Base-by-base conservation (phyloP, 2,797 vertebrate genomes). In the Danio kyathit region DNA sequence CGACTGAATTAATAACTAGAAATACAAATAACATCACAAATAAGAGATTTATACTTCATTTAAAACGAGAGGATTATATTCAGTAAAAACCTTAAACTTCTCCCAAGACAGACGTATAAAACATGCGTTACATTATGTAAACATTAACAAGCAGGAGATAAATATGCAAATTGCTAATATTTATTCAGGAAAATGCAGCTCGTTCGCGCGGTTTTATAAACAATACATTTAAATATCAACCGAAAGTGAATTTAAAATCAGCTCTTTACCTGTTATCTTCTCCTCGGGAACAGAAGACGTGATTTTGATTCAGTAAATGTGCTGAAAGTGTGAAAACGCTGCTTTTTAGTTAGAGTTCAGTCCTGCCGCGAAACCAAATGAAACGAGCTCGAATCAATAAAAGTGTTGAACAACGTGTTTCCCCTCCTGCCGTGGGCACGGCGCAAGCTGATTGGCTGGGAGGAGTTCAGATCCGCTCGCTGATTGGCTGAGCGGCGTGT, bases 361-460 rank as follows among this genome's bases (percentile, higher is more conserved):
- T 82, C 12, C 67, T 82, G 86, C 49, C 78, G 69, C 67, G 85
- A 91, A 90, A 88, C 81, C 48, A 56, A 16, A 21, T 41, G 17
- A 51, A 49, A 19, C 13, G 6, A 41, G 13, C 73, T 72, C 83
- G 90, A 87, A 94, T 94, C 93, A 94, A 94, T 95, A 92, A 92
- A 89, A 93, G 89, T 93, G 91, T 94, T 94, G 90, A 93, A 94
- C 91, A 92, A 89, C 92, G 92, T 90, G 82, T 90, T 80, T 92
- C 79, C 91, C 93, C 93, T 89, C 93, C 94, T 80, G 85, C 83
- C 84, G 48, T n/a, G 19, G 70, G 83, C 61, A 49, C 0, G 21
- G 14, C 67, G 7, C 0, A 11, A n/a, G 0, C 74, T 4, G 78
- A 94, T 93, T 94, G 92, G 93, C 1, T 70, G 0, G 0, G 7